phyloP scores from a whole-genome alignment of 2,113 vertebrate species.

The Chaetops frenatus region DNA sequence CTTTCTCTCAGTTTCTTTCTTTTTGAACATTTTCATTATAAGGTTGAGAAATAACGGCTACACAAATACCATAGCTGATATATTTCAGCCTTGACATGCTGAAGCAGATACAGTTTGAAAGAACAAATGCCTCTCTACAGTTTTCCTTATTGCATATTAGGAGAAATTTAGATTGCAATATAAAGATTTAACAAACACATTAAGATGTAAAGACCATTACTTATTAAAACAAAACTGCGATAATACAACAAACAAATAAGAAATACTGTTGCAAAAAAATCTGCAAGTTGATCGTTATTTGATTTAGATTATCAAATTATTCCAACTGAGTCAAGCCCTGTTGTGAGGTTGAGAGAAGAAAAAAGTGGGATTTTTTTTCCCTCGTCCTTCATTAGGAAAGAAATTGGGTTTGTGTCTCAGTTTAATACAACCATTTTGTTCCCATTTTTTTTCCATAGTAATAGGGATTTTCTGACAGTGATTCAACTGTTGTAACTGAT shows the following conservation, averaged over 20 bases:
- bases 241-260: not conserved
- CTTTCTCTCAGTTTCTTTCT: not conserved
- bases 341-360: not conserved
- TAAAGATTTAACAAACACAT: not conserved
- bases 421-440: not conserved
- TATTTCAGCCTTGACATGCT: not conserved
- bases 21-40: not conserved
- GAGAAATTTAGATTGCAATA: not conserved
- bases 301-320: conserved; percentile 6
- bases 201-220: not conserved
- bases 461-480: not conserved
- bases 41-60: not conserved
- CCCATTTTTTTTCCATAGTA: not conserved
- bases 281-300: not conserved
- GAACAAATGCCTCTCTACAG: not conserved
- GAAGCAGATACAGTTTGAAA: not conserved
- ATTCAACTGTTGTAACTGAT: not conserved
- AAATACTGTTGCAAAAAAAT: not conserved
- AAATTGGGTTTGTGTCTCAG: not conserved
- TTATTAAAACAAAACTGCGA: not conserved
- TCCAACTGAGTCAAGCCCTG: not conserved
- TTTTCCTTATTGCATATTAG: not conserved
- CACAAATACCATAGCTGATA: not conserved
- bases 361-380: not conserved
- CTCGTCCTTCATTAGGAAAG: not conserved